Percentiles rank a stretch among this genome's conserved stretches.
Evolutionary conservation across 2,113 vertebrate genomes (phyloP).

Genomic region (Morphnarchus princeps): DNA sequence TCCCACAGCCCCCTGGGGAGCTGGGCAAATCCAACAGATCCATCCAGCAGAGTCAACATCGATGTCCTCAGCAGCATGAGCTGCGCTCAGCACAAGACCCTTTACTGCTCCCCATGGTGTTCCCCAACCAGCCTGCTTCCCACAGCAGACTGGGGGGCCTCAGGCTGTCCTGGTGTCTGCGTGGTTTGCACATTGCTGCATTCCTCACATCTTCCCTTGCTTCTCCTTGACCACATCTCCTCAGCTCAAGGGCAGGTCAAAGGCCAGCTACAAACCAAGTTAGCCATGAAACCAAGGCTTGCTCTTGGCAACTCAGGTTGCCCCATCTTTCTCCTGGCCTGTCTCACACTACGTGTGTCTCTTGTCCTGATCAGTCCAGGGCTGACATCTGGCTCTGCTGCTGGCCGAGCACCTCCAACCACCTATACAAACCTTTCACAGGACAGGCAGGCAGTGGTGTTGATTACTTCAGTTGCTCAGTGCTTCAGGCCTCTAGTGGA

Average conservation of each 20-base stretch:
- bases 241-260: background rate
- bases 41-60: background rate
- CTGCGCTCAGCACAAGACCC: background rate
- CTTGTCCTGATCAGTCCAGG: background rate
- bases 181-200: background rate
- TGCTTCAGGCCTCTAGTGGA: background rate
- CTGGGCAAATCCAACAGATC: background rate
- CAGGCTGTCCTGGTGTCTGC: background rate
- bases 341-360: accelerated
- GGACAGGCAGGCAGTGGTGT: background rate
- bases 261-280: background rate
- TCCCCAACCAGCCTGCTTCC: background rate
- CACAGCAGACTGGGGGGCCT: background rate
- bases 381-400: background rate
- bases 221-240: background rate
- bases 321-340: background rate
- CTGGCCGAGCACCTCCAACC: accelerated
- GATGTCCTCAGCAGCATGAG: accelerated
- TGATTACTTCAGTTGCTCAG: background rate
- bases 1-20: background rate
- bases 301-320: background rate
- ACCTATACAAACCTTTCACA: background rate
- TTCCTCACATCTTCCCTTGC: background rate
- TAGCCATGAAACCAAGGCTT: background rate
- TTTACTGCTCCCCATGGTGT: background rate